Percentiles rank a stretch among this genome's conserved stretches.
Conservation (phyloP, 2,888 invertebrate genomes). For the Peribatodes rhomboidaria region DNA sequence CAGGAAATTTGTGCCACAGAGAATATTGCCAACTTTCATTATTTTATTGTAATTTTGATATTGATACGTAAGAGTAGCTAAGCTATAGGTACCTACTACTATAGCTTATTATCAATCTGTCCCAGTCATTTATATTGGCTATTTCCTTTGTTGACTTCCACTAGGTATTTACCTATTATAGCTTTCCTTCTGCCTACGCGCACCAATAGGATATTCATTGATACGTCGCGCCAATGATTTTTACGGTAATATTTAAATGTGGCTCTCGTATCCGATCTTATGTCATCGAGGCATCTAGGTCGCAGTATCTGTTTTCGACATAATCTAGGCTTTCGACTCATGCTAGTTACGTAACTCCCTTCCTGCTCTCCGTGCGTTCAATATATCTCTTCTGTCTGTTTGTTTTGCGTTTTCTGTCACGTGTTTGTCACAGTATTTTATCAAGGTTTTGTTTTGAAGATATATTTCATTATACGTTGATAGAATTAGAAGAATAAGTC, state of each 20-base stretch:
- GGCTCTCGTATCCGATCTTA: conserved; percentile 19
- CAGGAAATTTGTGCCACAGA: conserved; percentile 46
- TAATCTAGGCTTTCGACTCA: conserved; percentile 49
- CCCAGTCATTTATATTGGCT: too few species aligned
- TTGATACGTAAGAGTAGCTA: too few species aligned
- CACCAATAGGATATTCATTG: not conserved
- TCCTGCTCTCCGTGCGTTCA: conserved; percentile 16
- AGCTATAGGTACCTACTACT: too few species aligned
- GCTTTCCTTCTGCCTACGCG: too few species aligned
- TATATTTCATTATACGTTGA: not conserved
- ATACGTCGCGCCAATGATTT: not conserved
- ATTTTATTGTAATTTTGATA: conserved; percentile 21
- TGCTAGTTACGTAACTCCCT: conserved; percentile 36
- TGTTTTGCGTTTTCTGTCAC: conserved; percentile 14
- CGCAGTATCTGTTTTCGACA: conserved; percentile 44
- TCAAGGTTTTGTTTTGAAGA: not conserved
- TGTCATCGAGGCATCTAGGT: conserved; percentile 31
- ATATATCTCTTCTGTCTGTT: conserved; percentile 21
- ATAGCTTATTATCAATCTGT: too few species aligned
- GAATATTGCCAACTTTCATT: conserved; percentile 45
- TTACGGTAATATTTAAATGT: not conserved
- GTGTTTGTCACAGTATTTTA: not conserved
- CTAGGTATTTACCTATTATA: too few species aligned
- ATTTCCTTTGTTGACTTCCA: not conserved
- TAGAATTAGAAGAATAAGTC: too few species aligned